phyloP scores from a whole-genome alignment of 2,888 invertebrate genomes.

The Noctua fimbriata region DNA sequence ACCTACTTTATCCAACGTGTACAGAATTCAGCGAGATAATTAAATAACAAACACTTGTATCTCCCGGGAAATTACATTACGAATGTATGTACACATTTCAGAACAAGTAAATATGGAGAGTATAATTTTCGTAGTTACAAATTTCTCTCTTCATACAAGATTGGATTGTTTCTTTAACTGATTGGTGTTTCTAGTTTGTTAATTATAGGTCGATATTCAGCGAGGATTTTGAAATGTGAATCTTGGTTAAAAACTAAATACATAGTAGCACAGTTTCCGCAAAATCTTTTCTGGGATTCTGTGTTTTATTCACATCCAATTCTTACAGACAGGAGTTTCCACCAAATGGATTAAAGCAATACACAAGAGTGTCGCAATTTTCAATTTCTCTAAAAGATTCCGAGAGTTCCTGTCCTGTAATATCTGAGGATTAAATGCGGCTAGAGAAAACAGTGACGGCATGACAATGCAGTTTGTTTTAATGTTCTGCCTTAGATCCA shows the following conservation, averaged over 20 bases:
- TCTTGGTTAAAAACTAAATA: neutral
- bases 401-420: conserved; percentile 23
- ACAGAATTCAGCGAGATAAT: conserved; percentile 27
- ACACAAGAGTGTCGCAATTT: conserved; percentile 18
- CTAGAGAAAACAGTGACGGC: conserved; percentile 12
- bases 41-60: conserved; percentile 30
- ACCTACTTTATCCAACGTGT: conserved; percentile 9
- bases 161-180: neutral
- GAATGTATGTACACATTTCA: conserved; percentile 21
- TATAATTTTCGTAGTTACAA: conserved; percentile 18
- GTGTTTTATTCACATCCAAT: neutral
- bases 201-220: neutral
- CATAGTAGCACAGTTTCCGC: neutral
- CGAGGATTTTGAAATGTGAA: neutral
- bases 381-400: conserved; percentile 34
- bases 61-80: conserved; percentile 44
- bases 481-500: neutral
- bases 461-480: conserved; percentile 1
- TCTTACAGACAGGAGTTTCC: neutral
- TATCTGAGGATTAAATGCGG: conserved; percentile 28
- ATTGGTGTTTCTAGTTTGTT: neutral
- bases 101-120: conserved; percentile 15
- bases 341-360: conserved; percentile 21
- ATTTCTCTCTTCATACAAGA: neutral
- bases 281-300: neutral